phyloP scores from a whole-genome alignment of 2,797 vertebrate genomes.

The Silurus lanzhouensis region DNA sequence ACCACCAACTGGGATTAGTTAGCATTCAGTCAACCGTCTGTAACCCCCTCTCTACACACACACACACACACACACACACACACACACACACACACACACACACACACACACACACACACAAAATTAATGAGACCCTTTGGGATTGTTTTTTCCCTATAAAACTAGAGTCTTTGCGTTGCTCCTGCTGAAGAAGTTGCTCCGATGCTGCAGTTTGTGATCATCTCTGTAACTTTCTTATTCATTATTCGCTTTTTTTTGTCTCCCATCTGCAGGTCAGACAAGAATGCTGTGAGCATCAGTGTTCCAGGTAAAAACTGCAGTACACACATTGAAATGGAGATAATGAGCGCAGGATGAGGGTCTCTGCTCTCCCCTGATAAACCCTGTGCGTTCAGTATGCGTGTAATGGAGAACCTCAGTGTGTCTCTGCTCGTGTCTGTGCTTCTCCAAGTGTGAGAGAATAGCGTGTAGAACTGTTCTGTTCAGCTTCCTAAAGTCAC shows the following conservation, averaged over 20 bases:
- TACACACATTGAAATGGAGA: neutral
- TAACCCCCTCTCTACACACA: neutral
- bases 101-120: too few species aligned
- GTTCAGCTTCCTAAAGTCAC: constrained; percentile 28
- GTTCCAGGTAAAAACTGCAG: constrained; percentile 55
- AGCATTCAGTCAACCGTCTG: constrained; percentile 2
- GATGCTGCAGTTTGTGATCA: neutral
- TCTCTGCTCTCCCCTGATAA: neutral
- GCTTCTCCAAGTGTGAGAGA: constrained; percentile 24
- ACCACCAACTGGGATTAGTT: constrained; percentile 18
- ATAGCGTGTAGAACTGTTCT: neutral
- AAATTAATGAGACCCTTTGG: neutral
- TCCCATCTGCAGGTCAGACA: constrained; percentile 54
- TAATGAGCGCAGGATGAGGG: neutral
- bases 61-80: neutral
- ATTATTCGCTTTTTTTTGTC: constrained; percentile 4
- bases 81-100: neutral
- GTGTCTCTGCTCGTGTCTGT: constrained; percentile 19
- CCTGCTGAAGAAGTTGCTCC: neutral
- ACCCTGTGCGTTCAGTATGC: neutral
- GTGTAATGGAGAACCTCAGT: constrained; percentile 2
- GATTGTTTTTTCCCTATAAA: neutral
- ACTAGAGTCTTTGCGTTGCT: neutral
- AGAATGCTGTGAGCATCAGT: constrained; percentile 46
- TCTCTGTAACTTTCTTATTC: constrained; percentile 12